These are phyloP conservation scores for Diaprepes abbreviatus DNA, from an alignment of 2,888 invertebrate genomes.

Conservation along the genomic window DNA sequence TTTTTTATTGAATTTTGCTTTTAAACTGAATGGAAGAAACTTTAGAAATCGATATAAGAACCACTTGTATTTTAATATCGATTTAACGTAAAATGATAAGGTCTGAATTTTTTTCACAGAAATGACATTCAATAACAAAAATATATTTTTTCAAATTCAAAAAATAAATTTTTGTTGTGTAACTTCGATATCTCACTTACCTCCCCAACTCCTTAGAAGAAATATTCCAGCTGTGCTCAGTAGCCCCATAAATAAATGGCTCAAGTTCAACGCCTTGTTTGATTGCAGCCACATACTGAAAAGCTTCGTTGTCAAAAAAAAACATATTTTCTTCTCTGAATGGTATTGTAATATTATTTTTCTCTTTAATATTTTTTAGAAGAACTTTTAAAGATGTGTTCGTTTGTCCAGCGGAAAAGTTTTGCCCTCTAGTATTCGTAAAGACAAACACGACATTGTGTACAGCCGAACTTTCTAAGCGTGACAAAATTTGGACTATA, in stretches of 20 bases:
- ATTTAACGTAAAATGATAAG: too few species aligned
- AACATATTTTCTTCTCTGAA: constrained; percentile 57
- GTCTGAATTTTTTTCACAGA: too few species aligned
- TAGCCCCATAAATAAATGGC: constrained; percentile 34
- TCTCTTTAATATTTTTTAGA: constrained; percentile 4
- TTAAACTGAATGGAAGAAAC: too few species aligned
- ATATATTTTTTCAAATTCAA: too few species aligned
- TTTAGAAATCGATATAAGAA: too few species aligned
- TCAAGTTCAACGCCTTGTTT: constrained; percentile 52
- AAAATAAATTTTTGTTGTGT: too few species aligned
- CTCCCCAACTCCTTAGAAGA: constrained; percentile 54
- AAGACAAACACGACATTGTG: constrained; percentile 62
- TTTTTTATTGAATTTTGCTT: too few species aligned
- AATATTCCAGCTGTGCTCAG: constrained; percentile 53
- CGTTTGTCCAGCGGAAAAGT: constrained; percentile 58
- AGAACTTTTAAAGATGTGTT: constrained; percentile 13
- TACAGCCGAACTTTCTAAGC: constrained; percentile 55
- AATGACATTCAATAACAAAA: too few species aligned
- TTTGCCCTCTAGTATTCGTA: constrained; percentile 58
- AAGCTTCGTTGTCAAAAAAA: constrained; percentile 54
- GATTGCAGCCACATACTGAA: constrained; percentile 57
- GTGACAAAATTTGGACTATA: constrained; percentile 55
- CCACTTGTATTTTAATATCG: too few species aligned
- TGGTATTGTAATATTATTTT: background rate
- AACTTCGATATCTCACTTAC: too few species aligned